Evolutionary conservation across 2,888 invertebrate species (phyloP).

Genomic region (Heteromurus nitidus): DNA sequence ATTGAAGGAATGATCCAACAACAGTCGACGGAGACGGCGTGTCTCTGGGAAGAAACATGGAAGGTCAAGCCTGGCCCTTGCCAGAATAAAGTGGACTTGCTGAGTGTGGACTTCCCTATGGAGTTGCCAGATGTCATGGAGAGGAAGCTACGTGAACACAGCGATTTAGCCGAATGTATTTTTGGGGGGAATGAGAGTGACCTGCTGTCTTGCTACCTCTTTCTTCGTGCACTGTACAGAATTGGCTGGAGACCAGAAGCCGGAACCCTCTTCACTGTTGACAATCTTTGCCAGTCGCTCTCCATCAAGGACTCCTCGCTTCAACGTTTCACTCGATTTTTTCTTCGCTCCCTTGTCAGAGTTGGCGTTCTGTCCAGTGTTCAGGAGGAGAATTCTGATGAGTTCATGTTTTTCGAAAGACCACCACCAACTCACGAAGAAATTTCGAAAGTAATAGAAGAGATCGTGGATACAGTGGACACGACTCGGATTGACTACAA

Average conservation of each 20-base stretch:
- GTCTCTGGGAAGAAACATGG: constrained; percentile 43
- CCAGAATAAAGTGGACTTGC: no score
- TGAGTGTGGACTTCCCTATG: no score
- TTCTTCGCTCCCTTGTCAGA: neutral
- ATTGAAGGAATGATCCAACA: constrained; percentile 33
- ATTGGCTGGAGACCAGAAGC: constrained; percentile 35
- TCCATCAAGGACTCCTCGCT: neutral
- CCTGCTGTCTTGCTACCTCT: constrained; percentile 2
- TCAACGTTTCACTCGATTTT: constrained; percentile 22
- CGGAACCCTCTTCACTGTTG: constrained; percentile 1
- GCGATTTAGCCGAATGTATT: neutral
- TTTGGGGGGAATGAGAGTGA: neutral
- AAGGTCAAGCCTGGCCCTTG: no score
- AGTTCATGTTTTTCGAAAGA: no score
- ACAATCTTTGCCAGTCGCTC: neutral
- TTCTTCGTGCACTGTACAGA: constrained; percentile 33
- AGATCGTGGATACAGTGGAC: constrained; percentile 9
- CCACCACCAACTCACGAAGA: neutral
- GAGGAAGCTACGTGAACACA: no score
- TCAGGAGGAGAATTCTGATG: constrained; percentile 8
- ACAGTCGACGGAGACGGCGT: constrained; percentile 26
- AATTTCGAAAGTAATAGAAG: neutral
- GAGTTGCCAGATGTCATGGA: no score
- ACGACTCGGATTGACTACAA: constrained; percentile 16
- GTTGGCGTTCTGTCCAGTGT: constrained; percentile 4